Conservation (phyloP, 1,140 invertebrate species). For the Sminthurides bifidus region DNA sequence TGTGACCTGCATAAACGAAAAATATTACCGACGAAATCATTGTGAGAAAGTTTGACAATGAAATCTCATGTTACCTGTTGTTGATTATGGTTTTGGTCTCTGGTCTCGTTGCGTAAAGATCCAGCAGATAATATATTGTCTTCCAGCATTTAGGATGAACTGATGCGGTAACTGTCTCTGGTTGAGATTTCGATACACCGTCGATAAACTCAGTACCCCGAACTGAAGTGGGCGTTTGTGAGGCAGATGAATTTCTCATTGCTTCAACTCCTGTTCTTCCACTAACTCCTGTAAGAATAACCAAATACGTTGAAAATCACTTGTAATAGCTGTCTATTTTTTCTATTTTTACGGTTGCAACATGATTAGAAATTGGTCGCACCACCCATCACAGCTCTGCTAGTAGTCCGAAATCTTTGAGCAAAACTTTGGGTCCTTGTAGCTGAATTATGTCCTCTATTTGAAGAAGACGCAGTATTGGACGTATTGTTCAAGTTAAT, state of each 20-base stretch:
- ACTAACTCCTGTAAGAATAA: slow-evolving; percentile 1
- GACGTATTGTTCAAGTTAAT: neutral
- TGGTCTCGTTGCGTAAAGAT: slow-evolving; percentile 85
- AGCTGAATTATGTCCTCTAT: slow-evolving; percentile 8
- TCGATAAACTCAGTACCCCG: slow-evolving; percentile 21
- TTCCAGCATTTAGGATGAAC: slow-evolving; percentile 78
- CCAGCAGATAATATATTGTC: slow-evolving; percentile 81
- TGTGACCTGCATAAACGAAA: neutral
- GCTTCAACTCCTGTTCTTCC: slow-evolving; percentile 15
- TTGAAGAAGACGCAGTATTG: slow-evolving; percentile 47
- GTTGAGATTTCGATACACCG: neutral
- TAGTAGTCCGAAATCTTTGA: slow-evolving; percentile 67
- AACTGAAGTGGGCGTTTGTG: slow-evolving; percentile 28
- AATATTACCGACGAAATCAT: no score
- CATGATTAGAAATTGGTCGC: no score
- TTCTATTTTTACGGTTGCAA: no score
- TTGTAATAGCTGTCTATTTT: neutral
- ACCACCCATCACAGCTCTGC: slow-evolving; percentile 60
- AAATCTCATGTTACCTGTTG: slow-evolving; percentile 17
- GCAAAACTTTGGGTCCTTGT: slow-evolving; percentile 73
- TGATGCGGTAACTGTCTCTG: slow-evolving; percentile 1
- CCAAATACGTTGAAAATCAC: neutral
- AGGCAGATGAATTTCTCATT: slow-evolving; percentile 23
- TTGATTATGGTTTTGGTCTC: slow-evolving; percentile 79
- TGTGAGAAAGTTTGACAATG: neutral